These are phyloP conservation scores for Aplidium turbinatum DNA, from an alignment of 23 tunicate genomes.

Conservation along the genomic window DNA sequence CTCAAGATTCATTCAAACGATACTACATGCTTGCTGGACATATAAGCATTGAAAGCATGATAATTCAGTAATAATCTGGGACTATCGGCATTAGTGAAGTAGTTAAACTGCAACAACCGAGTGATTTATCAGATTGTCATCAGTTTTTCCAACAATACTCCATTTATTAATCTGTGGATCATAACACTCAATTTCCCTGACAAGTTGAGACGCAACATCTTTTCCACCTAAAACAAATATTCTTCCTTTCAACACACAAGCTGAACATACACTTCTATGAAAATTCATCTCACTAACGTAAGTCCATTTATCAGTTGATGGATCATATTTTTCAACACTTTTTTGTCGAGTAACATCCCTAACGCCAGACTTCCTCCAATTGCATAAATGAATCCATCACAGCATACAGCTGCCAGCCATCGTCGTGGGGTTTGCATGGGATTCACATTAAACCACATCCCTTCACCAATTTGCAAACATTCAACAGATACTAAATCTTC, in stretches of 20 bases:
- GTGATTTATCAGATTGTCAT: background rate
- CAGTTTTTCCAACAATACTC: background rate
- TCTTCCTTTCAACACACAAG: slow-evolving; percentile 7
- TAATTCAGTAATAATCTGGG: too few relatives aligned
- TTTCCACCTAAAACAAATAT: slow-evolving; percentile 10
- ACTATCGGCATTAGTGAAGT: too few relatives aligned
- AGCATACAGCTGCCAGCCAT: background rate
- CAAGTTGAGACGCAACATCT: background rate
- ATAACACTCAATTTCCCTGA: slow-evolving; percentile 1
- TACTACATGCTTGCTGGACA: too few relatives aligned
- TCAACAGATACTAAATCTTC: too few relatives aligned
- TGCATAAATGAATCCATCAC: slow-evolving; percentile 5
- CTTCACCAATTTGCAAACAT: too few relatives aligned
- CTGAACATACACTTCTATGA: background rate
- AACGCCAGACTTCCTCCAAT: slow-evolving; percentile 2
- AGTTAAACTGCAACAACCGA: slow-evolving; percentile 10
- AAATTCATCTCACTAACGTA: slow-evolving; percentile 14
- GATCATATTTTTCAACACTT: slow-evolving; percentile 23
- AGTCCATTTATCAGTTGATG: background rate
- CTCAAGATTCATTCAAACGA: too few relatives aligned
- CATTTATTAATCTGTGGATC: background rate
- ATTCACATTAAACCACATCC: background rate
- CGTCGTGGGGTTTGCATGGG: slow-evolving; percentile 1
- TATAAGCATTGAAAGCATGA: too few relatives aligned
- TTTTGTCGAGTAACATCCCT: background rate